A percentile compares a stretch with the other conserved stretches of the same genome.
Conservation (phyloP, 2,888 invertebrate genomes). For the Nymphalis polychloros region DNA sequence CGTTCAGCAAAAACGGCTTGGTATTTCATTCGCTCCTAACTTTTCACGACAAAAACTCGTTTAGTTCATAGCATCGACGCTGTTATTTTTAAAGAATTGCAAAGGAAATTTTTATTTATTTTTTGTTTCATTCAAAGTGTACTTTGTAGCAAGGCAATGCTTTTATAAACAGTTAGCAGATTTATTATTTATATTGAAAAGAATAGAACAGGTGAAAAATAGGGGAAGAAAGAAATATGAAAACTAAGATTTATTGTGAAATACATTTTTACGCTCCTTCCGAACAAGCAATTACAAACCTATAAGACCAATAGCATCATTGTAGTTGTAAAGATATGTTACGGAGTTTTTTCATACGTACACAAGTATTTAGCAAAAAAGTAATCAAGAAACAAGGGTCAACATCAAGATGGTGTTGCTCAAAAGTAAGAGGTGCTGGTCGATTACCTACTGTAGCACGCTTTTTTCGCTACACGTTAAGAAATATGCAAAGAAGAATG, state of each 20-base stretch:
- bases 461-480: no score
- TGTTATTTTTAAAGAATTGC: slow-evolving; percentile 38
- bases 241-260: not conserved
- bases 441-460: no score
- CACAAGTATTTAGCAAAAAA: no score
- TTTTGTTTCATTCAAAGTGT: slow-evolving; percentile 18
- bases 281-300: not conserved
- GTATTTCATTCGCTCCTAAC: slow-evolving; percentile 40
- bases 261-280: not conserved
- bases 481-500: no score
- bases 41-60: slow-evolving; percentile 39
- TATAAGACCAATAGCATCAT: not conserved
- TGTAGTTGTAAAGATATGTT: not conserved
- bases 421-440: no score
- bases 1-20: slow-evolving; percentile 40
- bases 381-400: no score
- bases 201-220: slow-evolving; percentile 2
- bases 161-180: slow-evolving; percentile 22
- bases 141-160: slow-evolving; percentile 10
- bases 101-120: slow-evolving; percentile 25
- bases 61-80: slow-evolving; percentile 34
- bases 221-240: slow-evolving; percentile 4
- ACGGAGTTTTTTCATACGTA: no score
- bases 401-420: no score
- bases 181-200: slow-evolving; percentile 15